phyloP scores from a whole-genome alignment of 2,113 vertebrate species.

The Rhombomys opimus region DNA sequence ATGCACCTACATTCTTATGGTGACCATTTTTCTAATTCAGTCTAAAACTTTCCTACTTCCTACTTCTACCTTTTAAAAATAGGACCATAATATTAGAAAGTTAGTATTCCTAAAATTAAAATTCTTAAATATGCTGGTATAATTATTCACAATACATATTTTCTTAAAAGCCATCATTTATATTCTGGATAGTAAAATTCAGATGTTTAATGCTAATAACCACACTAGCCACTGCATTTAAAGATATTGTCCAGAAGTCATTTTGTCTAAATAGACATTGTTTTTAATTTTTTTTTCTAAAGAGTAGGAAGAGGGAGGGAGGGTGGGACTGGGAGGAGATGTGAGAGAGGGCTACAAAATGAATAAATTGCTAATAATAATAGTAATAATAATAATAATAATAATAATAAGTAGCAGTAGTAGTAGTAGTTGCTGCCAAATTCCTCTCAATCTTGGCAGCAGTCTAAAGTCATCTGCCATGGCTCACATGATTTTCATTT shows the following conservation, averaged over 20 bases:
- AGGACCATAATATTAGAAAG: background rate
- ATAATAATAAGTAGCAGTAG: too few species aligned
- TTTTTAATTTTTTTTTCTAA: background rate
- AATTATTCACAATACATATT: slow-evolving; percentile 13
- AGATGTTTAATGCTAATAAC: slow-evolving; percentile 35
- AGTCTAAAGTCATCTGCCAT: background rate
- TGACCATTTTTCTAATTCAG: background rate
- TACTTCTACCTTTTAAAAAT: slow-evolving; percentile 19
- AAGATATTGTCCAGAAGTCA: slow-evolving; percentile 29
- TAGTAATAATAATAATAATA: too few species aligned
- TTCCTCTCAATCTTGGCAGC: background rate
- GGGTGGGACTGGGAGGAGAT: too few species aligned
- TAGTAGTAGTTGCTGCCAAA: background rate
- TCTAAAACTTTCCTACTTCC: background rate
- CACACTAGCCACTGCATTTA: background rate
- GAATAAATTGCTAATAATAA: too few species aligned
- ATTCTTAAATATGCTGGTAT: background rate
- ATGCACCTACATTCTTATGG: background rate
- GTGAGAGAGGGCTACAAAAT: too few species aligned
- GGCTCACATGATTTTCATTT: slow-evolving; percentile 24
- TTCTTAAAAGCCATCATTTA: slow-evolving; percentile 23
- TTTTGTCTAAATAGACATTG: background rate
- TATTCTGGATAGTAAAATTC: background rate
- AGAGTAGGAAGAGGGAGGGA: too few species aligned
- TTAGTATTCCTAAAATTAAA: slow-evolving; percentile 38